Evolutionary conservation across 1,140 invertebrate species (phyloP), one percentile per base, ranked within the genome.

Genomic region (Macrocentrus cingulum): DNA sequence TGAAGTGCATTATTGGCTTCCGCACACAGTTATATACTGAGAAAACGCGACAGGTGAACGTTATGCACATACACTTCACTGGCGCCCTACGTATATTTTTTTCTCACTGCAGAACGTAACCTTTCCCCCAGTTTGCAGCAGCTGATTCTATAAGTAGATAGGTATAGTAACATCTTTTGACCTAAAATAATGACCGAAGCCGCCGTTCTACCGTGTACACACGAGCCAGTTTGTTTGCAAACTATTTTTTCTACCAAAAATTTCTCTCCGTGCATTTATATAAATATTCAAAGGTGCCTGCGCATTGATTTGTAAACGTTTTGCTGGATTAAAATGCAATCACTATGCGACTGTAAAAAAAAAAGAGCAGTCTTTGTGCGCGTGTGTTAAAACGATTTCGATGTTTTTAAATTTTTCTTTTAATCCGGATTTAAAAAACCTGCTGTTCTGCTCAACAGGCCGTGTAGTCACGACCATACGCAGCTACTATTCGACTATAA

Each of bases 121-220:
- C 3, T 11, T 23, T 20, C 13, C 22, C 45, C 20, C 45, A 25
- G 11, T n/a, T 20, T 64, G 49, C 56, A 63, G 71, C 76, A 77
- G 75, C 75, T 79, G 75, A 77, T 77, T 79, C 74, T 68, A 76
- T 76, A 77, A 76, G 63, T 66, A 73, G 71, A 77, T 73, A 75
- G 66, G 45, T 46, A n/a, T n/a, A 61, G 50, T 22, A 70, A 67
- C 67, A 71, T 70, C 66, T 68, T 63, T 66, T 62, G 65, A 59
- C 69, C 67, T 74, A 75, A 79, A 76, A 77, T 74, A 77, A 76
- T 75, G 69, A 62, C 60, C 56, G 32, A 23, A 54, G 29, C 66
- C 60, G 42, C 58, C 60, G 61, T 57, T 57, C 64, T 62, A 67
- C 64, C 65, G 68, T 72, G 68, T 69, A 74, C 66, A 72, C 67